Evolutionary conservation across 2,888 invertebrate genomes (phyloP).

Genomic region (Volucella inanis): DNA sequence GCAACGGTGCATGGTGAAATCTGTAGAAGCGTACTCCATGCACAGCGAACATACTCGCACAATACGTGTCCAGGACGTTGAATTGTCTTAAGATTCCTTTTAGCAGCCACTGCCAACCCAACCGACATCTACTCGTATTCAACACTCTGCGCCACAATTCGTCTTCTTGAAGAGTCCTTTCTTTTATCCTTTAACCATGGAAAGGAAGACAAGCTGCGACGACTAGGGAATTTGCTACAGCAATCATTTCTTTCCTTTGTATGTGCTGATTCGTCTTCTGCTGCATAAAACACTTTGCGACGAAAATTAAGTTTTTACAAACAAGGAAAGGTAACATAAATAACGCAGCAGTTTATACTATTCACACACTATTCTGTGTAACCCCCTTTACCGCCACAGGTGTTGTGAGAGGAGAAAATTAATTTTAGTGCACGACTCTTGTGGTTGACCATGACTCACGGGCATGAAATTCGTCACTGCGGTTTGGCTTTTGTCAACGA

Average conservation of each 20-base stretch:
- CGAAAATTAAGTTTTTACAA: conserved; percentile 62
- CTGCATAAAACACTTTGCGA: conserved; percentile 57
- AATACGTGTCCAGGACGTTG: conserved; percentile 71
- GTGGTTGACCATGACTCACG: conserved; percentile 37
- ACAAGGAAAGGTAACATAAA: conserved; percentile 37
- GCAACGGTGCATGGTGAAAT: neutral
- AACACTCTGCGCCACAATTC: conserved; percentile 60
- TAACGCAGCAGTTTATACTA: conserved; percentile 1
- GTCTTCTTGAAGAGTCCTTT: conserved; percentile 38
- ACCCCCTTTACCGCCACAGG: neutral
- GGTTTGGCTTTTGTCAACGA: neutral
- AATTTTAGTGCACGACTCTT: conserved; percentile 41
- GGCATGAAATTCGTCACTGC: conserved; percentile 27
- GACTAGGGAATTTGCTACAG: conserved; percentile 52
- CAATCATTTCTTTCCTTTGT: conserved; percentile 67
- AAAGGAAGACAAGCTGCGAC: neutral
- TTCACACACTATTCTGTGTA: neutral
- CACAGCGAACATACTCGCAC: neutral
- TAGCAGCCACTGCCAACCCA: neutral
- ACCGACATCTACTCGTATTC: conserved; percentile 28
- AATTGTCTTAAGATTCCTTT: conserved; percentile 67
- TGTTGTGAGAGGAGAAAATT: neutral
- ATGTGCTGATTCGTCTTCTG: conserved; percentile 6
- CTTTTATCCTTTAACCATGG: conserved; percentile 2
- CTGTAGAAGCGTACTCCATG: conserved; percentile 38